These are phyloP conservation scores for Prionchulus punctatus DNA, from an alignment of 2,888 invertebrate genomes.

Conservation along the genomic window DNA sequence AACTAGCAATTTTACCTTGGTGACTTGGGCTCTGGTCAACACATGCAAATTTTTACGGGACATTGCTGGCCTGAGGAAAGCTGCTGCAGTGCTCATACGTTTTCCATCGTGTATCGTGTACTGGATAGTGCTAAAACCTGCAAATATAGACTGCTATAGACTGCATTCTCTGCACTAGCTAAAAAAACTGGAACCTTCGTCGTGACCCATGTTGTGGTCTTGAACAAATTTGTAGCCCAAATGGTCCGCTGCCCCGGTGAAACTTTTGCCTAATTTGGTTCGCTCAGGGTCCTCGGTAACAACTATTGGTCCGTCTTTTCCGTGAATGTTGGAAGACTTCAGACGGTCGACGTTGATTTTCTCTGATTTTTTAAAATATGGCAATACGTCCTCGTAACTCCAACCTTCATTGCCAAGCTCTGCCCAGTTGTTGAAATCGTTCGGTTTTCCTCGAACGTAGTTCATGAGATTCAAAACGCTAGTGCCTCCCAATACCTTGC, in stretches of 20 bases:
- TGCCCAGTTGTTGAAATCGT: constrained; percentile 24
- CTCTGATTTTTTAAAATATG: constrained; percentile 25
- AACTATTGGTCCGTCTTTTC: too few species aligned
- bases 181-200: too few species aligned
- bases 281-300: too few species aligned
- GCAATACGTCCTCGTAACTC: constrained; percentile 25
- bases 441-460: constrained; percentile 22
- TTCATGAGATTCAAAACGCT: constrained; percentile 25
- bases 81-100: background rate
- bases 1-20: too few species aligned
- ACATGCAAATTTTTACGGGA: background rate
- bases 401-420: constrained; percentile 17
- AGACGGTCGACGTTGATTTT: background rate
- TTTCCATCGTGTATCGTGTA: background rate
- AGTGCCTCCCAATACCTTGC: constrained; percentile 28
- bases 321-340: too few species aligned
- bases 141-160: too few species aligned
- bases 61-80: constrained; percentile 2
- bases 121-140: too few species aligned
- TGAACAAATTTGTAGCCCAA: too few species aligned
- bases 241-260: too few species aligned
- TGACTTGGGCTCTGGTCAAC: background rate
- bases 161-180: too few species aligned
- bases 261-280: too few species aligned
- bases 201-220: too few species aligned